Evolutionary conservation across 2,797 vertebrate species (phyloP).

Genomic region (Lutjanus argentimaculatus): DNA sequence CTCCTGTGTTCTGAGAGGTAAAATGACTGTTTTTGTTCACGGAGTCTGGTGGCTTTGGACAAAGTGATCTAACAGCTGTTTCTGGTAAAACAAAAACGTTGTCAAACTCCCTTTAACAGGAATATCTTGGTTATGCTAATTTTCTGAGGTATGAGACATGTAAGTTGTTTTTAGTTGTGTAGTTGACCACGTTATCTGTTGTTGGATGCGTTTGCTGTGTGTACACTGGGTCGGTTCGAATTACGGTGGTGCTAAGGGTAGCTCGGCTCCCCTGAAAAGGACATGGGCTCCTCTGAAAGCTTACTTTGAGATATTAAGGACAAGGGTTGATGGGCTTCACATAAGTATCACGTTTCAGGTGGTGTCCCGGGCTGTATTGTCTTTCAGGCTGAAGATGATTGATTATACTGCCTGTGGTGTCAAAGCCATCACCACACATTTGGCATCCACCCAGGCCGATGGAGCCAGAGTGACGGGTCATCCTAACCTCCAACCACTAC

Average conservation of each 20-base stretch:
- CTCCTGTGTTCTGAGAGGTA: too few species aligned
- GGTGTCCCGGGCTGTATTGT: neutral
- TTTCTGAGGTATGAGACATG: neutral
- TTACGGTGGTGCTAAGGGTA: neutral
- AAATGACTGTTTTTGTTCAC: too few species aligned
- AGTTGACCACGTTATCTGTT: neutral
- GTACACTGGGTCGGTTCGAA: neutral
- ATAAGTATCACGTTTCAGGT: neutral
- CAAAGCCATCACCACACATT: neutral
- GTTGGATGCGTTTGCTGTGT: neutral
- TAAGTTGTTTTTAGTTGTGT: neutral
- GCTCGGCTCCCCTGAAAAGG: too few species aligned
- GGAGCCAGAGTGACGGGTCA: neutral
- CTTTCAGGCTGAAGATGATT: neutral
- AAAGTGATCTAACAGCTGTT: too few species aligned
- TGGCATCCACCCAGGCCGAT: neutral
- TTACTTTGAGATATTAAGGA: too few species aligned
- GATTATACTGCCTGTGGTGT: neutral
- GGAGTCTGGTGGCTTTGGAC: too few species aligned
- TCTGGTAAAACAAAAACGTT: too few species aligned
- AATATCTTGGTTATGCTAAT: neutral
- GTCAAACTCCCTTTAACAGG: too few species aligned
- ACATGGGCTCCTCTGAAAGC: too few species aligned
- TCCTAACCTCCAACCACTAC: neutral
- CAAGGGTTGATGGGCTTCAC: too few species aligned